Evolutionary conservation across 2,113 vertebrate genomes (phyloP), one percentile per base, ranked within the genome.

Genomic region (Chitala chitala): DNA sequence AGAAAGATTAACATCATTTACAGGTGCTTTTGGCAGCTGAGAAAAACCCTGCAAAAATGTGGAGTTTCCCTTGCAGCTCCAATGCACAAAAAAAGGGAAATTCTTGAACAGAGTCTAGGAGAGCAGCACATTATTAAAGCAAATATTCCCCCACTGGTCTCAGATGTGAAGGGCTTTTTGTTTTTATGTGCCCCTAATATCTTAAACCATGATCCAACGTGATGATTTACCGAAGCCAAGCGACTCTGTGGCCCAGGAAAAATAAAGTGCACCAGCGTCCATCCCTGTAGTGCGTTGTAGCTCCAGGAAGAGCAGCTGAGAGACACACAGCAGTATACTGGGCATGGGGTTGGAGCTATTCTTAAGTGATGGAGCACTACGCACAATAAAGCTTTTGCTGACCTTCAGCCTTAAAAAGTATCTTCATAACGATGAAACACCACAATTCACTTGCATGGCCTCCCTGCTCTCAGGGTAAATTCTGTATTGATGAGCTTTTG

Each of bases 81-180:
- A 8, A 29, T n/a, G 59, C 38, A 63, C 31, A 33, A 63, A 38
- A 36, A n/a, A 63, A 38, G 31, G 26, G 3, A 38, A 33, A 63
- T 38, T 36, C n/a, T 63, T 29, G 59, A 38, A n/a, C 59, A 63
- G 9, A 36, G 17, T 33, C 59, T 38, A 3, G 33, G 59, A 36
- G 59, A 63, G 31, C 38, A 63, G n/a, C 15, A 63, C 17, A 33
- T 63, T 38, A 63, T 63, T 63, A 63, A 63, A 63, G 59, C 59
- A 63, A 20, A 63, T 63, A 63, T 36, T 33, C 31, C 17, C 3
- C 29, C n/a, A 15, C 13, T 38, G 33, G 38, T 63, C 33, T 38
- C n/a, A 36, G 29, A 29, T 33, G 59, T 63, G 33, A 63, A 63
- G 38, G 59, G 59, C 38, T n/a, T 22, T 36, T 8, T 0, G 17